phyloP scores from a whole-genome alignment of 2,797 vertebrate genomes.

The Poecilia picta region DNA sequence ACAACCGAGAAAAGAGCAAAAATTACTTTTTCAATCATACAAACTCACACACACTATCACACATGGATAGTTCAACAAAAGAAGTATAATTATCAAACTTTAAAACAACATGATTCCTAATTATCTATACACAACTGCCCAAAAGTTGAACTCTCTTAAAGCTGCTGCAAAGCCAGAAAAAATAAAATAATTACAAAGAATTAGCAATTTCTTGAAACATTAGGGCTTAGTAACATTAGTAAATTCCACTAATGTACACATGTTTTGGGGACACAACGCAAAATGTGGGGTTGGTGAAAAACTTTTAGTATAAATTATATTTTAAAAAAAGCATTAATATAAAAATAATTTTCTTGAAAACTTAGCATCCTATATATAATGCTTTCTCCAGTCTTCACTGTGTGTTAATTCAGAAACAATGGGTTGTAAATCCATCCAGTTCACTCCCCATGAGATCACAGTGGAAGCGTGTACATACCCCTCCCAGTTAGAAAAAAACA shows the following conservation, averaged over 20 bases:
- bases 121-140: not conserved
- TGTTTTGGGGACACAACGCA: not conserved
- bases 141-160: not conserved
- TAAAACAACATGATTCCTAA: not conserved
- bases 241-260: not conserved
- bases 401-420: slow-evolving; percentile 3
- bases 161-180: not conserved
- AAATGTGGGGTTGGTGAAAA: not conserved
- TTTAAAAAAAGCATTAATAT: not conserved
- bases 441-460: slow-evolving; percentile 8
- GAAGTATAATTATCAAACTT: not conserved
- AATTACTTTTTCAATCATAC: too few species aligned
- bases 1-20: too few species aligned
- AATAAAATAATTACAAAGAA: not conserved
- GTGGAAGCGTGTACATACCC: slow-evolving; percentile 4
- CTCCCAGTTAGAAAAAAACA: not conserved
- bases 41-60: too few species aligned
- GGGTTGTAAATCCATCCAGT: slow-evolving; percentile 12
- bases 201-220: not conserved
- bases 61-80: too few species aligned
- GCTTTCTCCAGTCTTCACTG: not conserved
- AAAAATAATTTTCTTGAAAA: not conserved
- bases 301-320: not conserved
- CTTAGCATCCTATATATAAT: not conserved
- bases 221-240: not conserved